Conservation (phyloP, 2,113 vertebrate species). For the Lamprotornis superbus region DNA sequence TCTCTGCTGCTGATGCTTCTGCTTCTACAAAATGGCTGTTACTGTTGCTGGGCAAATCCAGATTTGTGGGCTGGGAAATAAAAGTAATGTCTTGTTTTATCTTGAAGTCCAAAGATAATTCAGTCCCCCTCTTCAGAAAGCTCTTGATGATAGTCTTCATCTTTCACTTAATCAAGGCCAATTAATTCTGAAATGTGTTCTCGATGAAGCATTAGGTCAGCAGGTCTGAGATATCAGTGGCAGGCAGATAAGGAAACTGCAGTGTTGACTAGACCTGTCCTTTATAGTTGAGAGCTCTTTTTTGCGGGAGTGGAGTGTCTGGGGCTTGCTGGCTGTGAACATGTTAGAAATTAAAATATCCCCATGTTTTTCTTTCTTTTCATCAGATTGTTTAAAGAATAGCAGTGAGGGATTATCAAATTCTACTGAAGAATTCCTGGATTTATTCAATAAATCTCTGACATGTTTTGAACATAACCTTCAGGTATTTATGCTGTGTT, state of each 20-base stretch:
- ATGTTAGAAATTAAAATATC: constrained; percentile 22
- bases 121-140: constrained; percentile 42
- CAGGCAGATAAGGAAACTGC: background rate
- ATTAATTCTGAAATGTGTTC: constrained; percentile 53
- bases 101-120: constrained; percentile 36
- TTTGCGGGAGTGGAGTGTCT: background rate
- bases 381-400: constrained; percentile 82
- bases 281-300: constrained; percentile 19
- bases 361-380: constrained; percentile 38
- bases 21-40: background rate
- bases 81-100: constrained; percentile 47
- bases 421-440: constrained; percentile 81
- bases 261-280: constrained; percentile 33
- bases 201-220: constrained; percentile 48
- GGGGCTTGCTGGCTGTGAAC: background rate
- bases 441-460: constrained; percentile 81
- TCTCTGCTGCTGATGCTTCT: background rate
- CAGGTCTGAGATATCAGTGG: constrained; percentile 17
- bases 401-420: constrained; percentile 74
- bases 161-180: constrained; percentile 60
- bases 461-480: constrained; percentile 88
- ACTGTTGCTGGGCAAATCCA: constrained; percentile 33
- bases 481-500: constrained; percentile 75
- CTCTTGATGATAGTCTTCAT: constrained; percentile 58
- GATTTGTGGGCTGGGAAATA: background rate